Percentiles rank a stretch among this genome's conserved stretches.
phyloP scores from a whole-genome alignment of 2,113 vertebrate genomes.

The Myrmecobius fasciatus region DNA sequence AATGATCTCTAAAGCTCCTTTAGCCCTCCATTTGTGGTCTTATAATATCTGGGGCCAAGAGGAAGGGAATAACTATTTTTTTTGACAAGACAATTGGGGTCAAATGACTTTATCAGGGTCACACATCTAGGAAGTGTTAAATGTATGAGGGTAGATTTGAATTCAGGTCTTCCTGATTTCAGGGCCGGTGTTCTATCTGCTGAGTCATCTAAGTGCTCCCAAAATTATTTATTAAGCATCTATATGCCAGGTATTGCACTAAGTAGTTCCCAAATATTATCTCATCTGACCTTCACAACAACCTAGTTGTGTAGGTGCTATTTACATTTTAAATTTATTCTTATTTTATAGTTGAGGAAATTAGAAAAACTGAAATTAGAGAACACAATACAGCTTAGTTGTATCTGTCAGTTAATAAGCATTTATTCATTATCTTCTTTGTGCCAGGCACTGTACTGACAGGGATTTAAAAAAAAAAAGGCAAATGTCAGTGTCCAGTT shows the following conservation, averaged over 20 bases:
- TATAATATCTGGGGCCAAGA: not conserved
- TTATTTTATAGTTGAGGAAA: not conserved
- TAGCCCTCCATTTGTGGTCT: too few relatives aligned
- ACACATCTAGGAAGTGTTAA: too few relatives aligned
- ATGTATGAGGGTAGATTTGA: too few relatives aligned
- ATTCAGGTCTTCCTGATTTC: too few relatives aligned
- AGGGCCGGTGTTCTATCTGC: too few relatives aligned
- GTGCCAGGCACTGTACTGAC: not conserved
- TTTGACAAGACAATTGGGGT: too few relatives aligned
- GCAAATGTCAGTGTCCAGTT: not conserved
- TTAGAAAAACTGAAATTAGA: not conserved
- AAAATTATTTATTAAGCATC: not conserved
- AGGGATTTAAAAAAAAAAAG: not conserved
- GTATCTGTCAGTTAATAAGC: not conserved
- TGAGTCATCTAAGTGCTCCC: too few relatives aligned
- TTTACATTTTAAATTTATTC: not conserved
- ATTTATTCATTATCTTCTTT: not conserved
- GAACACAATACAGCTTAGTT: not conserved
- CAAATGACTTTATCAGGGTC: too few relatives aligned
- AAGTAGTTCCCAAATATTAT: not conserved
- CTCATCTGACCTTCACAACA: not conserved
- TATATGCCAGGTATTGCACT: not conserved
- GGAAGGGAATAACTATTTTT: not conserved
- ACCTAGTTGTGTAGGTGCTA: not conserved
- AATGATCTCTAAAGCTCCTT: not conserved